Percentiles rank a stretch among this genome's conserved stretches.
Conservation (phyloP, 2,888 invertebrate species). For the Hemicrepidius hirtus region DNA sequence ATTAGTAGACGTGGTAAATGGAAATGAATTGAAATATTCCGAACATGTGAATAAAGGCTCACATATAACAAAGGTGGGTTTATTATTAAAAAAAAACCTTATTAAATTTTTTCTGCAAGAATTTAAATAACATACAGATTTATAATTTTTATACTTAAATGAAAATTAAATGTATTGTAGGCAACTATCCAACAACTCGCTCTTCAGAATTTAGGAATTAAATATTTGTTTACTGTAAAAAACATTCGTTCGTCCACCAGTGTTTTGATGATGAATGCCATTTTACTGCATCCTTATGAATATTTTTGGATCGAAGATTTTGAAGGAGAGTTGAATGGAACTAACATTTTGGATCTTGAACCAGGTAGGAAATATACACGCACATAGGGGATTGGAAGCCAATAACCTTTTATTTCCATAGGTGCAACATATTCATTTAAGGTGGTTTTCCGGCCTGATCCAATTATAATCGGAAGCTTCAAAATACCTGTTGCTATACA, state of each 20-base stretch:
- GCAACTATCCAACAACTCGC: constrained; percentile 54
- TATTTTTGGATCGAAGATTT: constrained; percentile 42
- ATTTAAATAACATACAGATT: too few species aligned
- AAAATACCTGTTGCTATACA: constrained; percentile 73
- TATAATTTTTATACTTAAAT: too few species aligned
- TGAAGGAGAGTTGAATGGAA: constrained; percentile 7
- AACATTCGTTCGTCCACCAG: constrained; percentile 55
- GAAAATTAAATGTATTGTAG: too few species aligned
- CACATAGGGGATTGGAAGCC: too few species aligned
- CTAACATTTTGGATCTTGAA: constrained; percentile 39
- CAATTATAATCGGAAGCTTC: constrained; percentile 69
- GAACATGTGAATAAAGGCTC: constrained; percentile 53
- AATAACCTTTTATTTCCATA: constrained; percentile 53
- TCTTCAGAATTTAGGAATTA: constrained; percentile 54
- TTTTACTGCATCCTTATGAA: constrained; percentile 58
- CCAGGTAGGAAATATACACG: constrained; percentile 51
- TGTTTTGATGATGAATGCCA: constrained; percentile 54
- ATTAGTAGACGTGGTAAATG: constrained; percentile 3
- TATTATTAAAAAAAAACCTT: too few species aligned
- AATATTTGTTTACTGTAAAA: constrained; percentile 58
- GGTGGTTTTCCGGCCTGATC: constrained; percentile 62
- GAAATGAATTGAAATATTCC: constrained; percentile 10
- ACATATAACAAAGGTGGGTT: constrained; percentile 57
- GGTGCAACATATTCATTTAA: constrained; percentile 62
- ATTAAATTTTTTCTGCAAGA: too few species aligned